Evolutionary conservation across 2,888 invertebrate species (phyloP).

Genomic region (Eueremaeus valkanovi): DNA sequence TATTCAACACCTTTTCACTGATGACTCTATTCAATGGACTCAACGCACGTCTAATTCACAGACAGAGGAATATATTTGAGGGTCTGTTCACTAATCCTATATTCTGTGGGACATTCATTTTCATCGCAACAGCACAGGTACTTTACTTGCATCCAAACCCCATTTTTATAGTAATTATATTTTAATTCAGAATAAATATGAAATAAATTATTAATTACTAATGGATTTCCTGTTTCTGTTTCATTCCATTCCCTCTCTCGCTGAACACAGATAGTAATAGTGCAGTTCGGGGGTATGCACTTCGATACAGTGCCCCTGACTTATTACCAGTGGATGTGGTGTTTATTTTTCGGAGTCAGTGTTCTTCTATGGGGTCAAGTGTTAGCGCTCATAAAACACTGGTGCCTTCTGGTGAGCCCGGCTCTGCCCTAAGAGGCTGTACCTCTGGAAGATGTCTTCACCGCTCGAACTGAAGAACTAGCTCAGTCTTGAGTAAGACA

Average conservation of each 20-base stretch:
- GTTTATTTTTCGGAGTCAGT: conserved; percentile 93
- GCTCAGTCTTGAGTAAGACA: conserved; percentile 76
- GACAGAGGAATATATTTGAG: conserved; percentile 95
- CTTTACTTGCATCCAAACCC: conserved; percentile 41
- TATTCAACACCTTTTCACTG: conserved; percentile 99
- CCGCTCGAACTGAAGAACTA: conserved; percentile 73
- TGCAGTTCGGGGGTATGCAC: conserved; percentile 94
- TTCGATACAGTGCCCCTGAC: conserved; percentile 89
- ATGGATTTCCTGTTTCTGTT: no score
- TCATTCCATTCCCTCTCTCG: not conserved
- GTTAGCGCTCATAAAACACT: conserved; percentile 91
- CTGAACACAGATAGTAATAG: conserved; percentile 75
- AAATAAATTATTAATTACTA: no score
- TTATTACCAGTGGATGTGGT: conserved; percentile 98
- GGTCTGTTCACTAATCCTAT: conserved; percentile 97
- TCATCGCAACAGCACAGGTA: conserved; percentile 90
- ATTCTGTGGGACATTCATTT: conserved; percentile 96
- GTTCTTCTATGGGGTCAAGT: conserved; percentile 96
- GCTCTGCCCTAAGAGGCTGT: conserved; percentile 87
- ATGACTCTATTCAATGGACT: conserved; percentile 99
- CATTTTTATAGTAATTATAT: not conserved
- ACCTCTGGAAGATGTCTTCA: no score
- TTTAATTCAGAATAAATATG: no score
- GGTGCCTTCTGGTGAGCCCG: conserved; percentile 77
- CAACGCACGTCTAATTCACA: conserved; percentile 99